Percentiles rank a stretch among this genome's conserved stretches.
phyloP scores from a whole-genome alignment of 2,113 vertebrate species.

The Isichthys henryi region DNA sequence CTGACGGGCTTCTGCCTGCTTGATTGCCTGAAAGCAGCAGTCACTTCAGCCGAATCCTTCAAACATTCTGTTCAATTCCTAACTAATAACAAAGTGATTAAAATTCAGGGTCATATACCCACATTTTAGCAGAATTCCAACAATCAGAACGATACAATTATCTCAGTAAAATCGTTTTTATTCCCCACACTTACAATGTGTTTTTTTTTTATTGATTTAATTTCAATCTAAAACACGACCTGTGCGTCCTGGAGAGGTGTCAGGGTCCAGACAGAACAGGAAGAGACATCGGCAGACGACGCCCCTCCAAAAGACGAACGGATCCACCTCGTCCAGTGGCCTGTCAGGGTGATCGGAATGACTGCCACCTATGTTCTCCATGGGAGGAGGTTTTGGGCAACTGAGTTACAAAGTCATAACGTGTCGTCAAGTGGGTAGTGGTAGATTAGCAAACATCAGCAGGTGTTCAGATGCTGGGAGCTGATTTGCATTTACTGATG shows the following conservation, averaged over 20 bases:
- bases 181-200: neutral
- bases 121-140: neutral
- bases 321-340: neutral
- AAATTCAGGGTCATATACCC: conserved; percentile 7
- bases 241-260: neutral
- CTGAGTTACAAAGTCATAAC: neutral
- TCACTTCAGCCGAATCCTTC: neutral
- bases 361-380: neutral
- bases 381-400: neutral
- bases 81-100: neutral
- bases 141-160: neutral
- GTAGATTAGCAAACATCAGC: neutral
- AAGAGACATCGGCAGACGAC: neutral
- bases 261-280: neutral
- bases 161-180: neutral
- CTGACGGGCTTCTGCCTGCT: neutral
- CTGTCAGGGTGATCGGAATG: neutral
- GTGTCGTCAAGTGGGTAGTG: neutral
- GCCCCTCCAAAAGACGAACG: neutral
- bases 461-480: neutral
- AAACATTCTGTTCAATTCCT: neutral
- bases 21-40: neutral
- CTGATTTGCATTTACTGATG: neutral
- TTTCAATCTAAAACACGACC: neutral
- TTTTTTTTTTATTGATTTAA: neutral